Evolutionary conservation across 1,140 invertebrate genomes (phyloP).

Genomic region (Myzus persicae): DNA sequence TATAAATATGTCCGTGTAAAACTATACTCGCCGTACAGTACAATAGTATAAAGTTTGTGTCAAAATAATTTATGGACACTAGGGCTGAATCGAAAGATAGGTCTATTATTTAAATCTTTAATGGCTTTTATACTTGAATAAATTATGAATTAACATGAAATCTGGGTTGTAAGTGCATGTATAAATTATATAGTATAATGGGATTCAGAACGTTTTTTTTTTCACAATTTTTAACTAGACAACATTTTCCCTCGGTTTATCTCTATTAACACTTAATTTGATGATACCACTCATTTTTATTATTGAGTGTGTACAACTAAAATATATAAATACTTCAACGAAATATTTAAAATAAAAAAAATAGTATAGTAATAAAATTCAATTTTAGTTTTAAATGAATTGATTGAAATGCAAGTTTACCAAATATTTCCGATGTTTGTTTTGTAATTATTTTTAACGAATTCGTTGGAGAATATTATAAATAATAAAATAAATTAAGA

Average conservation of each 20-base stretch:
- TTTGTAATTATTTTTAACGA: background rate
- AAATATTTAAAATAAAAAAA: no score
- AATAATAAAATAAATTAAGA: background rate
- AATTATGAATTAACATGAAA: background rate
- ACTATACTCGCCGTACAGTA: background rate
- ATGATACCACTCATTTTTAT: background rate
- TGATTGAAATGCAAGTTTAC: background rate
- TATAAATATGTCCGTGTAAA: background rate
- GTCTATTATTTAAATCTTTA: background rate
- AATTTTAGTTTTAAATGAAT: background rate
- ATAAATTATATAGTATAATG: conserved; percentile 4
- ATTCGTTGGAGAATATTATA: background rate
- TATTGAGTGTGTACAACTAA: background rate
- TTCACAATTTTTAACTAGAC: background rate
- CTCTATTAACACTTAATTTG: background rate
- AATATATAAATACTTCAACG: background rate
- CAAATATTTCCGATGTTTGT: background rate
- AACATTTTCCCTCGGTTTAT: background rate
- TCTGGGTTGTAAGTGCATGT: background rate
- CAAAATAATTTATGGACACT: conserved; percentile 26
- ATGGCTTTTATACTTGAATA: conserved; percentile 11
- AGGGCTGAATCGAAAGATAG: background rate
- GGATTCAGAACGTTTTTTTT: background rate
- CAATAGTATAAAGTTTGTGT: background rate
- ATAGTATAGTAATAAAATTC: background rate